phyloP scores from a whole-genome alignment of 2,888 invertebrate genomes.

The Diarsia rubi region DNA sequence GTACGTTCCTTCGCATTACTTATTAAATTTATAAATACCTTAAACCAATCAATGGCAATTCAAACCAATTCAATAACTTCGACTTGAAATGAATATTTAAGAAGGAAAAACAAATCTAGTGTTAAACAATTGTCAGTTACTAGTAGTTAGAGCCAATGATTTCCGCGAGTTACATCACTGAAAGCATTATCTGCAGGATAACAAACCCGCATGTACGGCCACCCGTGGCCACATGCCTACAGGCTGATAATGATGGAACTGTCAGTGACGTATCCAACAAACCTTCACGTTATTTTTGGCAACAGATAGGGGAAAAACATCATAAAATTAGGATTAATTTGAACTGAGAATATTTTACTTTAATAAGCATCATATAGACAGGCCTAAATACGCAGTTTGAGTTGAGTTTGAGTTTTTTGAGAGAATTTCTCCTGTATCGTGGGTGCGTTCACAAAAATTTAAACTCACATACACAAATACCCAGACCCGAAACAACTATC shows the following conservation, averaged over 20 bases:
- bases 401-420: no score
- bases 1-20: not conserved
- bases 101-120: not conserved
- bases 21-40: not conserved
- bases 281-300: slow-evolving; percentile 10
- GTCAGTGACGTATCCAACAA: not conserved
- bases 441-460: no score
- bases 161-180: slow-evolving; percentile 30
- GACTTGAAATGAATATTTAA: not conserved
- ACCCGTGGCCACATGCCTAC: not conserved
- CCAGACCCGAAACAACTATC: no score
- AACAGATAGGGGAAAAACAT: not conserved
- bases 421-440: no score
- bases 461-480: no score
- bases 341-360: not conserved
- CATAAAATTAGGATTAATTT: not conserved
- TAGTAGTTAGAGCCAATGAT: not conserved
- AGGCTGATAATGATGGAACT: not conserved
- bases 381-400: no score
- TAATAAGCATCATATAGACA: not conserved
- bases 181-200: not conserved
- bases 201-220: slow-evolving; percentile 30
- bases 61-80: not conserved
- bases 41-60: no score
- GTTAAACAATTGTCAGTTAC: not conserved